Conservation (phyloP, 2,113 vertebrate genomes). For the Carassius auratus region DNA sequence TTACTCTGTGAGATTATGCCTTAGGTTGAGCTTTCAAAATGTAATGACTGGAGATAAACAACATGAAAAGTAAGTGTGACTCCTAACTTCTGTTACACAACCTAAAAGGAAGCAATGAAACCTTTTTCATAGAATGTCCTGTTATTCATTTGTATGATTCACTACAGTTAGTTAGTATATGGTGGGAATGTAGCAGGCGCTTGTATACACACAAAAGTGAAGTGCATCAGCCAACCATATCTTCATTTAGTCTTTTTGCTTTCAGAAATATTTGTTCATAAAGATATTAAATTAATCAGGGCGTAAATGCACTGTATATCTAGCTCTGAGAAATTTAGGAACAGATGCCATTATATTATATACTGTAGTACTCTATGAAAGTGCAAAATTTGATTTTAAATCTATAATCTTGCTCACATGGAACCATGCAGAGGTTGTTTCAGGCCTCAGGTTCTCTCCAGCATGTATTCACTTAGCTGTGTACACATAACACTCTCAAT, state of each 20-base stretch:
- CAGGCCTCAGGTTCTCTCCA: conserved; percentile 16
- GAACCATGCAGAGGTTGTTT: conserved; percentile 21
- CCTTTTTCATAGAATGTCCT: neutral
- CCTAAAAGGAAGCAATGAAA: no score
- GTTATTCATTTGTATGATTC: neutral
- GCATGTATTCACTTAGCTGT: conserved; percentile 41
- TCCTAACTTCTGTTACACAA: no score
- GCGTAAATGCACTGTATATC: neutral
- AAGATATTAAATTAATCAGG: no score
- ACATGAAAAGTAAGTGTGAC: no score
- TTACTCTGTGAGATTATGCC: neutral
- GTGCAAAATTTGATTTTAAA: no score
- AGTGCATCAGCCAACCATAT: neutral
- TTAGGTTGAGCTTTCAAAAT: no score
- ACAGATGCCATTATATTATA: neutral
- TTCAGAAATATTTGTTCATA: neutral
- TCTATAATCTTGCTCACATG: neutral
- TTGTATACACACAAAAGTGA: no score
- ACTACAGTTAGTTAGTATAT: neutral
- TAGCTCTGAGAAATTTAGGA: neutral
- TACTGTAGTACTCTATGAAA: neutral
- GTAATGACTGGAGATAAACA: neutral
- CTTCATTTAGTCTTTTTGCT: neutral
- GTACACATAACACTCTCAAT: conserved; percentile 22
- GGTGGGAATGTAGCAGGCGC: neutral